Conservation (phyloP, 1,140 invertebrate genomes). For the Muscidifurax raptorellus region DNA sequence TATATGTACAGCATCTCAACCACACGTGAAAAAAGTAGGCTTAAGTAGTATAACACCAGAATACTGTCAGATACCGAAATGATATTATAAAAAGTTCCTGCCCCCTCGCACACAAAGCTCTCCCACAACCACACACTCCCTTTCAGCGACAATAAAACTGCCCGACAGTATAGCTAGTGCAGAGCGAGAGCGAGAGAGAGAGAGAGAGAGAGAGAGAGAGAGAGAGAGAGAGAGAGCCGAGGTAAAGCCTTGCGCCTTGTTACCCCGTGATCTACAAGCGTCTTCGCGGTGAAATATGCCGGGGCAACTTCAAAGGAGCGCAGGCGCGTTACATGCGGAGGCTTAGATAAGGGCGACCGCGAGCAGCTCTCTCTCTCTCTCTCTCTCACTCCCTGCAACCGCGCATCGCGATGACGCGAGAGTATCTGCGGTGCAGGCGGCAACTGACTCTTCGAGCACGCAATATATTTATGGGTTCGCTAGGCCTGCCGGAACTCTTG, state of each 20-base stretch:
- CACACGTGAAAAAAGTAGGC: no score
- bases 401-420: conserved; percentile 33
- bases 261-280: conserved; percentile 50
- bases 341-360: conserved; percentile 31
- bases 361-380: not conserved
- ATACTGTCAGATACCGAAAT: no score
- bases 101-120: not conserved
- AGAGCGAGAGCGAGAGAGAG: not conserved
- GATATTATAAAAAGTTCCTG: no score
- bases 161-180: not conserved
- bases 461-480: conserved; percentile 6
- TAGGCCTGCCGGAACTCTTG: not conserved
- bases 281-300: conserved; percentile 40
- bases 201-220: not conserved
- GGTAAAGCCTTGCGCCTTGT: conserved; percentile 23
- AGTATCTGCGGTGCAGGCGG: not conserved
- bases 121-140: not conserved
- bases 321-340: conserved; percentile 5
- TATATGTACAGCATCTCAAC: no score
- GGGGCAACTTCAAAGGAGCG: conserved; percentile 38
- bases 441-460: conserved; percentile 2
- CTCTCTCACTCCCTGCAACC: not conserved
- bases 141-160: conserved; percentile 28
- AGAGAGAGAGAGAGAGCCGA: not conserved
- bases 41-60: no score